These are phyloP conservation scores for Mythimna albipuncta DNA, from an alignment of 2,888 invertebrate genomes.

Conservation along the genomic window DNA sequence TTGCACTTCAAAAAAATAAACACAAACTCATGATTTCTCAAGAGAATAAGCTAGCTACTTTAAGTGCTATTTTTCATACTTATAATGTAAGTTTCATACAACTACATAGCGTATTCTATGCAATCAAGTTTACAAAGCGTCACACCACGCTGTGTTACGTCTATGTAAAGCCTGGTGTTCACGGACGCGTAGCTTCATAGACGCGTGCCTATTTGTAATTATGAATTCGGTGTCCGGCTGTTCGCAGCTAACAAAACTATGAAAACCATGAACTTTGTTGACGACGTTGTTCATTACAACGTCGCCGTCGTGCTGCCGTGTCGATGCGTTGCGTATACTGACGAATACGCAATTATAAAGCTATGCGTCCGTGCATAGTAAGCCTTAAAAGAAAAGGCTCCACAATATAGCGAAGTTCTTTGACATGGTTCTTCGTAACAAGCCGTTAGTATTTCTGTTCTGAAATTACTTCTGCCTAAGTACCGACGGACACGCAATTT, in stretches of 20 bases:
- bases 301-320: no score
- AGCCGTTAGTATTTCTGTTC: constrained; percentile 1
- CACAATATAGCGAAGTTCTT: neutral
- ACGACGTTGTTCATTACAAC: no score
- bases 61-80: neutral
- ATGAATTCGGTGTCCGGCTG: no score
- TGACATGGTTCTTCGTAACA: neutral
- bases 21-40: constrained; percentile 15
- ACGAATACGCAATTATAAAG: no score
- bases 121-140: neutral
- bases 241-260: no score
- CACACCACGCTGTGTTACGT: neutral
- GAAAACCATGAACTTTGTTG: no score
- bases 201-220: no score
- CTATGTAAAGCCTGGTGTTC: no score
- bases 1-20: neutral
- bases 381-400: neutral
- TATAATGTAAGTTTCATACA: neutral
- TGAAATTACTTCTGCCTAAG: constrained; percentile 6
- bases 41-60: neutral
- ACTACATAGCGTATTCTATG: neutral
- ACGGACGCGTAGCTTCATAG: no score
- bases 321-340: no score
- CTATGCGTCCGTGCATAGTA: no score
- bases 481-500: constrained; percentile 18